These are phyloP conservation scores for Schizopygopsis pylzovi DNA, from an alignment of 2,797 vertebrate species.

Conservation along the genomic window DNA sequence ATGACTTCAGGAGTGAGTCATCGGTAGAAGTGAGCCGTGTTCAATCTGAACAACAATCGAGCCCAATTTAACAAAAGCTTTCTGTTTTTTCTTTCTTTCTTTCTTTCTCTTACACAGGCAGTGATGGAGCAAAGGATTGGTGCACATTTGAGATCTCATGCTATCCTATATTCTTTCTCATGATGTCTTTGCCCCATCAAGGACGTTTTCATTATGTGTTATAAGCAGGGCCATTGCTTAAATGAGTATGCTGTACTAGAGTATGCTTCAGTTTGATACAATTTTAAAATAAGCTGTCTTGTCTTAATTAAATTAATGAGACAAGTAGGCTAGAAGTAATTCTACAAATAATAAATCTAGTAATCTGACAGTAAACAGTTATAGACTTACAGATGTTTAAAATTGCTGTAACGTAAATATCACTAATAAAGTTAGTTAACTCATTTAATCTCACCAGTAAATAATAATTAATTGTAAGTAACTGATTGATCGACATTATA, in stretches of 20 bases:
- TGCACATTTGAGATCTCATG: neutral
- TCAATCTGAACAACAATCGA: conserved; percentile 38
- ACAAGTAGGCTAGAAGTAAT: neutral
- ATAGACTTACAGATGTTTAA: neutral
- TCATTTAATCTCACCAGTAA: neutral
- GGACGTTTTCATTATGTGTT: neutral
- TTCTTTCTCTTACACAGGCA: neutral
- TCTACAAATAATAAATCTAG: neutral
- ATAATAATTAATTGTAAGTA: neutral
- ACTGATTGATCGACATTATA: neutral
- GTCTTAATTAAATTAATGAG: neutral
- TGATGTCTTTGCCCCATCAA: conserved; percentile 8
- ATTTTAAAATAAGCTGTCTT: neutral
- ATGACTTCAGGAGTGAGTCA: conserved; percentile 44
- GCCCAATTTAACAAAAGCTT: conserved; percentile 17
- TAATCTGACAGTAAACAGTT: neutral
- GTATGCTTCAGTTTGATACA: neutral
- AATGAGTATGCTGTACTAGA: neutral
- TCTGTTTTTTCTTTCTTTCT: neutral
- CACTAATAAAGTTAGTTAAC: neutral
- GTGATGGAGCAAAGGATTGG: neutral
- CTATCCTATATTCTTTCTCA: neutral
- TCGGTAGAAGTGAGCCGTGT: neutral
- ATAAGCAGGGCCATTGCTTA: neutral
- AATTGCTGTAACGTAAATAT: neutral